Percentiles rank a stretch among this genome's conserved stretches.
Evolutionary conservation across 2,888 invertebrate species (phyloP).

Genomic region (Dysmachus trigonus): DNA sequence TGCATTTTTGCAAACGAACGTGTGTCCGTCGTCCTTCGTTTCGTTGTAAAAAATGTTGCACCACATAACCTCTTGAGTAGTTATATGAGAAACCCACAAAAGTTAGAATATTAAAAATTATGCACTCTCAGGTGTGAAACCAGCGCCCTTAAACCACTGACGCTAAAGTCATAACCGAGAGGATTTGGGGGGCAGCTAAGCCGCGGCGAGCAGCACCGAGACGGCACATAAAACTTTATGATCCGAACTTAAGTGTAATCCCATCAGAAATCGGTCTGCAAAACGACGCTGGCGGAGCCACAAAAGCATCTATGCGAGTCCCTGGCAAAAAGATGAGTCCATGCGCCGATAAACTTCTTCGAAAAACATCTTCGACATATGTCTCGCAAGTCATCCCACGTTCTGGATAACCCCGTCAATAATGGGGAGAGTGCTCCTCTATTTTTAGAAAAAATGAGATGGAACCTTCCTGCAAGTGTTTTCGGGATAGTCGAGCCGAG

Average conservation of each 20-base stretch:
- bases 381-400: slow-evolving; percentile 33
- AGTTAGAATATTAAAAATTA: neutral
- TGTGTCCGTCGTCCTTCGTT: neutral
- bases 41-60: neutral
- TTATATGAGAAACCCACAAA: neutral
- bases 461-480: slow-evolving; percentile 18
- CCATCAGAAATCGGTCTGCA: slow-evolving; percentile 17
- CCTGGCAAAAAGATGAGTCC: neutral
- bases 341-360: slow-evolving; percentile 10
- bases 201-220: neutral
- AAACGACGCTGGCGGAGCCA: slow-evolving; percentile 8
- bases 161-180: neutral
- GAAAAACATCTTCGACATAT: slow-evolving; percentile 30
- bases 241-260: slow-evolving; percentile 10
- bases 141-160: neutral
- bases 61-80: neutral
- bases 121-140: neutral
- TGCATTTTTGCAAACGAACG: neutral
- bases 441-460: slow-evolving; percentile 32
- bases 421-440: neutral
- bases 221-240: slow-evolving; percentile 22
- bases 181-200: neutral
- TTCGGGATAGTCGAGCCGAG: neutral
- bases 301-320: neutral
- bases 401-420: neutral